Conservation (phyloP, 2,113 vertebrate species). For the Xenopus borealis region DNA sequence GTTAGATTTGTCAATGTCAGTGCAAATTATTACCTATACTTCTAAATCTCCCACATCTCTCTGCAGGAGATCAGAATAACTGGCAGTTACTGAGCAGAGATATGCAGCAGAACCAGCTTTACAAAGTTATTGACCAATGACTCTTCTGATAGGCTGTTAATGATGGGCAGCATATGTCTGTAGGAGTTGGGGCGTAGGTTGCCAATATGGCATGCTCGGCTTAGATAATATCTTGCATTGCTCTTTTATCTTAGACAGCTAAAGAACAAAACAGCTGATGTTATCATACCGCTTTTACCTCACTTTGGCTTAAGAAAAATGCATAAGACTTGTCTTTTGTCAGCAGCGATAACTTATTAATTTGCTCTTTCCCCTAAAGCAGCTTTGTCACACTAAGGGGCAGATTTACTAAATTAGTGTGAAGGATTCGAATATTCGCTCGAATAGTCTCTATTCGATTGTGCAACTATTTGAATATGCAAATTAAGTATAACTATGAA, state of each 20-base stretch:
- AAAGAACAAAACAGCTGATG: slow-evolving; percentile 7
- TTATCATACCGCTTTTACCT: not conserved
- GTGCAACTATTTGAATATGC: no score
- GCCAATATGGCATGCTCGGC: slow-evolving; percentile 46
- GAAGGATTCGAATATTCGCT: no score
- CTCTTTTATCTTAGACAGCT: slow-evolving; percentile 54
- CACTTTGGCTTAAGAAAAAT: no score
- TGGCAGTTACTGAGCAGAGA: slow-evolving; percentile 63
- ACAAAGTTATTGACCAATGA: slow-evolving; percentile 62
- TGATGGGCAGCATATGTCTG: slow-evolving; percentile 52
- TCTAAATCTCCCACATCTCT: slow-evolving; percentile 59
- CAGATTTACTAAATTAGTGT: no score
- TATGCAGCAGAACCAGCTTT: slow-evolving; percentile 74
- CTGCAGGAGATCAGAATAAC: slow-evolving; percentile 64
- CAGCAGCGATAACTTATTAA: no score
- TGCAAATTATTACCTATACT: slow-evolving; percentile 60
- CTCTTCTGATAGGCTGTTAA: slow-evolving; percentile 60
- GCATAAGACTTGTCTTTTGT: no score
- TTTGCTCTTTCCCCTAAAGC: no score
- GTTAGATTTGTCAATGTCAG: slow-evolving; percentile 57
- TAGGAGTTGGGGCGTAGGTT: slow-evolving; percentile 46
- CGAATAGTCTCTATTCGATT: no score
- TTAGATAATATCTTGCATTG: slow-evolving; percentile 58
- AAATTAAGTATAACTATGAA: no score
- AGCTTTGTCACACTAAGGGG: no score